Conservation (phyloP, 2,888 invertebrate species). For the Napeogenes inachia region DNA sequence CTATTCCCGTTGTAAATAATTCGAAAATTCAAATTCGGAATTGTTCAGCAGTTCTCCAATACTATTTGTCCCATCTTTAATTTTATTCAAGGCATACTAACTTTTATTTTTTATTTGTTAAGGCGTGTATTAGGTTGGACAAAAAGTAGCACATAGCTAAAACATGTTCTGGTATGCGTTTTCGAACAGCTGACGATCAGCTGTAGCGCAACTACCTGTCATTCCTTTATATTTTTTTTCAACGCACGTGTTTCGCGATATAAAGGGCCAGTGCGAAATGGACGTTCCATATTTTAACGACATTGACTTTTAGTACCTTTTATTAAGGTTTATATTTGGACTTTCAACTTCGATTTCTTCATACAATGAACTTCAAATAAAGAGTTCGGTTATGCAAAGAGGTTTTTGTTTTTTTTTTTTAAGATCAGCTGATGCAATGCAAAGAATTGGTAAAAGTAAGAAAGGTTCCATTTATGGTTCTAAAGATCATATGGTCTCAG, state of each 20-base stretch:
- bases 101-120: too few species aligned
- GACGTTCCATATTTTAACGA: conserved; percentile 15
- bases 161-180: conserved; percentile 14
- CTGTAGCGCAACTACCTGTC: conserved; percentile 39
- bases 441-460: conserved; percentile 16
- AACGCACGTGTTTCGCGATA: conserved; percentile 36
- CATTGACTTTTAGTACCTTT: conserved; percentile 8
- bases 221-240: conserved; percentile 36
- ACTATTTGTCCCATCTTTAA: background rate
- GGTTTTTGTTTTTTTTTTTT: conserved; percentile 31
- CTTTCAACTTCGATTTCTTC: conserved; percentile 3
- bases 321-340: conserved; percentile 9
- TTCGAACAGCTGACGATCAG: conserved; percentile 39
- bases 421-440: conserved; percentile 33
- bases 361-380: conserved; percentile 29
- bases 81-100: background rate
- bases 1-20: background rate
- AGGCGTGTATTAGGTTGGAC: background rate
- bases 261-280: conserved; percentile 32
- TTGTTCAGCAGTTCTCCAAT: background rate
- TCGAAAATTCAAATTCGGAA: conserved; percentile 4
- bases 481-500: conserved; percentile 17
- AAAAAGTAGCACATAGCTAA: conserved; percentile 2
- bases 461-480: conserved; percentile 16
- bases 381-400: conserved; percentile 37